These are phyloP conservation scores for Cylindroiulus punctatus DNA, from an alignment of 2,888 invertebrate genomes.

Conservation along the genomic window DNA sequence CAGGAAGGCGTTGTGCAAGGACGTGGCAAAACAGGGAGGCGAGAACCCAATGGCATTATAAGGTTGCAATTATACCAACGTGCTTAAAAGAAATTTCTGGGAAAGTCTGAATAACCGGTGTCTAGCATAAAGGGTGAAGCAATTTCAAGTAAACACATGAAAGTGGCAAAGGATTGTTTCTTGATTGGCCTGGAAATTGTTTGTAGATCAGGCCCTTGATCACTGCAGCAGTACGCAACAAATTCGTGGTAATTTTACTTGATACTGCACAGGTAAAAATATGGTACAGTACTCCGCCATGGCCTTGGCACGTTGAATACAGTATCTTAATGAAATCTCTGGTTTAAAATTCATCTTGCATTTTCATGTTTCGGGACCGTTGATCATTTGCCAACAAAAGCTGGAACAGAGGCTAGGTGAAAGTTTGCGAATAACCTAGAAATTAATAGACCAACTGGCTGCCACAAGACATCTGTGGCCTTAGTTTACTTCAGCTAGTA, in stretches of 20 bases:
- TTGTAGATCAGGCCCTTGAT: background rate
- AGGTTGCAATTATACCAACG: background rate
- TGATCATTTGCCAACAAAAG: background rate
- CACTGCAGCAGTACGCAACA: too few relatives aligned
- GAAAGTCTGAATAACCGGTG: background rate
- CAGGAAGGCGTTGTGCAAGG: background rate
- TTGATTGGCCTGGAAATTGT: background rate
- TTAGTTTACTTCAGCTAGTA: background rate
- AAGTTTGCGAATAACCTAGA: slow-evolving; percentile 33
- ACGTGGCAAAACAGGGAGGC: background rate
- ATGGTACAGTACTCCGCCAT: background rate
- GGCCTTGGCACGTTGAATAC: background rate
- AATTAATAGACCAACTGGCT: slow-evolving; percentile 13
- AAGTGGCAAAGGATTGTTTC: background rate
- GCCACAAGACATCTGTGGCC: background rate
- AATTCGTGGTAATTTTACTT: too few relatives aligned
- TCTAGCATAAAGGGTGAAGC: background rate
- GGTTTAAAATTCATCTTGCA: background rate
- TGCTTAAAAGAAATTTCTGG: background rate
- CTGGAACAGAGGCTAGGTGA: slow-evolving; percentile 19
- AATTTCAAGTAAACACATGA: too few relatives aligned
- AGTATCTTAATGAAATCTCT: background rate
- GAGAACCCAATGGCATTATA: background rate
- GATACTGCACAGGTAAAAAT: too few relatives aligned
- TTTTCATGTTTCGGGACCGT: background rate